Conservation (phyloP, 2,113 vertebrate species). For the Ctenodactylus gundi region DNA sequence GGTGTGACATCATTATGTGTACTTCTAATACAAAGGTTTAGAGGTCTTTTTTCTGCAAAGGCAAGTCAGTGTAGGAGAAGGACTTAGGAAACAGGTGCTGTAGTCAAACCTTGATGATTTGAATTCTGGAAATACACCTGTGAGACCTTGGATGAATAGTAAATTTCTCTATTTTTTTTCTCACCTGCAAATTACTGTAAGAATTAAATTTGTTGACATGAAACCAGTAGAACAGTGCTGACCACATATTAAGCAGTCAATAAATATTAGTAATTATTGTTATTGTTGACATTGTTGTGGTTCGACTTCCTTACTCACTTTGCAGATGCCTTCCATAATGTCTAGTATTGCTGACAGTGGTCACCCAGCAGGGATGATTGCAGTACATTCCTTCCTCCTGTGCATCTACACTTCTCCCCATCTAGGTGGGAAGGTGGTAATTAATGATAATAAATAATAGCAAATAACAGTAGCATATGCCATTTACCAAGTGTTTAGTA, state of each 20-base stretch:
- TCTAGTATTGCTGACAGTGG: neutral
- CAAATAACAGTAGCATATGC: neutral
- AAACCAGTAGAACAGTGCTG: neutral
- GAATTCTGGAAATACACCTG: neutral
- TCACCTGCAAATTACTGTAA: neutral
- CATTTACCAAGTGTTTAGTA: neutral
- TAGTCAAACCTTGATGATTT: neutral
- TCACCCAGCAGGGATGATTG: neutral
- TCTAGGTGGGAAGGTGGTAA: neutral
- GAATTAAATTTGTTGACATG: neutral
- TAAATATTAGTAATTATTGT: neutral
- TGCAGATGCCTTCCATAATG: neutral
- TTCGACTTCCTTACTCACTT: neutral
- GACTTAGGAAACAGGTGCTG: neutral
- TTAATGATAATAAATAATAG: neutral
- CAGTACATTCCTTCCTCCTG: neutral
- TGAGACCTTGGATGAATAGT: neutral
- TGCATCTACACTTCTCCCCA: neutral
- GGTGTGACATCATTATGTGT: neutral
- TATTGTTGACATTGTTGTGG: neutral
- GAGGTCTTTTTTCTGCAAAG: constrained; percentile 22
- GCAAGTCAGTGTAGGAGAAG: neutral
- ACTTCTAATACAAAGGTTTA: neutral
- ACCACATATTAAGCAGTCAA: neutral
- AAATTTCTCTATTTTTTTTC: neutral